Conservation (phyloP, 2,888 invertebrate species). For the Pharmacophagus antenor region DNA sequence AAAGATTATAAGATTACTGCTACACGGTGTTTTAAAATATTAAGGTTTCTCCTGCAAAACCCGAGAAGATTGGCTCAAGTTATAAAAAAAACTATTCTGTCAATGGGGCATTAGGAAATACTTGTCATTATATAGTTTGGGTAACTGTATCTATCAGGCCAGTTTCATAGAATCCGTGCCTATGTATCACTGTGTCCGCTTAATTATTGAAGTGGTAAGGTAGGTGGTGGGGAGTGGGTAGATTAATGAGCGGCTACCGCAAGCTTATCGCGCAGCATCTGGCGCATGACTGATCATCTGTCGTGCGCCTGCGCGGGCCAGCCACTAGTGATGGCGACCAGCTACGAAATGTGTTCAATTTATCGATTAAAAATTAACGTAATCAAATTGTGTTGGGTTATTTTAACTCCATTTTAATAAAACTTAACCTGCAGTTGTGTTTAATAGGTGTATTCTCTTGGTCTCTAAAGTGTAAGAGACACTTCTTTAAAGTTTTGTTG, state of each 20-base stretch:
- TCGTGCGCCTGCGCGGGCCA: conserved; percentile 74
- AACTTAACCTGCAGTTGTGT: no score
- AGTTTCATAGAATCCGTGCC: conserved; percentile 61
- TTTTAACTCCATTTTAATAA: no score
- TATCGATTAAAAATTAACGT: conserved; percentile 21
- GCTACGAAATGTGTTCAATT: conserved; percentile 33
- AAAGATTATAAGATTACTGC: not conserved
- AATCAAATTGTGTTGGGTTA: no score
- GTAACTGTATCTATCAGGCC: conserved; percentile 41
- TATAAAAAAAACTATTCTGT: not conserved
- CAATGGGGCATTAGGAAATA: not conserved
- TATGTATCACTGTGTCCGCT: conserved; percentile 62
- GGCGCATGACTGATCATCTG: conserved; percentile 81
- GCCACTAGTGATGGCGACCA: conserved; percentile 47
- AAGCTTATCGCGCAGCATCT: conserved; percentile 75
- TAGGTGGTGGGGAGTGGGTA: conserved; percentile 64
- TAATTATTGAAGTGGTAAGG: conserved; percentile 68
- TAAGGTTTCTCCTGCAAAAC: not conserved
- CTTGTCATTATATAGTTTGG: not conserved
- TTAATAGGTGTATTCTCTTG: no score
- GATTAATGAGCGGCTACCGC: conserved; percentile 81
- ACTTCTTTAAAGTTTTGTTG: no score
- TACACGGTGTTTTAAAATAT: not conserved
- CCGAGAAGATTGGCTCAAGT: not conserved
- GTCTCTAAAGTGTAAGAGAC: no score